Evolutionary conservation across 1,140 invertebrate species (phyloP), one percentile per base, ranked within the genome.

Genomic region (Drosophila nigrodunni): DNA sequence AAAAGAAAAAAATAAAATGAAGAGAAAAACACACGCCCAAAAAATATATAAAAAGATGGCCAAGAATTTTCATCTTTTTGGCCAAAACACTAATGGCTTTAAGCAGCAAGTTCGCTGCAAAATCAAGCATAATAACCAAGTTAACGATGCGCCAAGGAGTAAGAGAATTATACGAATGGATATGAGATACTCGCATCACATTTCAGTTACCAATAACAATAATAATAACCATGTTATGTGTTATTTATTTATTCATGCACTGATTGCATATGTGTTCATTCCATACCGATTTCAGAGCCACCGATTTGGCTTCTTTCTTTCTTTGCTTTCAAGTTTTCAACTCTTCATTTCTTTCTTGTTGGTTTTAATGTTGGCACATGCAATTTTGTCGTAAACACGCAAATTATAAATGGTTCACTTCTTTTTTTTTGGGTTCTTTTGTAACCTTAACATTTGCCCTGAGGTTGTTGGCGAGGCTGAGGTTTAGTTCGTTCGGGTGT

Each of bases 371-470:
- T 30, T 65, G 39, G 69, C 52, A 74, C 72, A 82, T 88, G 79
- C 80, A 61, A 88, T 80, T 71, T 82, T 52, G 76, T 76, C 69
- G 78, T 87, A 77, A 77, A 82, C 79, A 87, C 85, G 82, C 79
- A 82, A 87, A 82, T 88, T 88, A 82, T 72, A 86, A 73, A 54
- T 65, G 73, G 47, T 44, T 76, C 69, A 55, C 55, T 50, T 66
- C 55, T 50, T 66, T 47, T 30, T 30, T 30, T 30, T 30, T 55
- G 35, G 47, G 11, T 34, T 34, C 9, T 11, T 30, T 30, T 62
- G 59, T 50, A 86, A 78, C 76, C 79, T 86, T 82, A 88, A 80
- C 78, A 65, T 87, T 86, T 87, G 52, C 80, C 77, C 65, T 62
- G 69, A 49, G 69, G 46, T 13, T 1, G 13, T 41, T 5, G 7